Percentiles rank a stretch among this genome's conserved stretches.
phyloP scores from a whole-genome alignment of 2,888 invertebrate species.

The Omphaloscelis lunosa region DNA sequence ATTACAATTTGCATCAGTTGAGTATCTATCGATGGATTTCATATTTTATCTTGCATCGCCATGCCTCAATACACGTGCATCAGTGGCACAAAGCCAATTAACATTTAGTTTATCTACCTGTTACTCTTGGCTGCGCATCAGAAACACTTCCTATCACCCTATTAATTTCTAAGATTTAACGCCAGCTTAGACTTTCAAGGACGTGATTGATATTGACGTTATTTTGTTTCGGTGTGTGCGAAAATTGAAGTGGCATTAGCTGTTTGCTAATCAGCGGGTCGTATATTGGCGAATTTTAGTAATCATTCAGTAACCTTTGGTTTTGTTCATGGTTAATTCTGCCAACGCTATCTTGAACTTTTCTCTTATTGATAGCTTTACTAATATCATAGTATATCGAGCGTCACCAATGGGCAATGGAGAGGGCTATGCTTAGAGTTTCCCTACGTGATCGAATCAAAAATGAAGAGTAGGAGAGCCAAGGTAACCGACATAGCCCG shows the following conservation, averaged over 20 bases:
- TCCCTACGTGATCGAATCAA: too few species aligned
- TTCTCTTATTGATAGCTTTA: neutral
- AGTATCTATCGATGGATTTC: conserved; percentile 38
- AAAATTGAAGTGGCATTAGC: conserved; percentile 51
- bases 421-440: too few species aligned
- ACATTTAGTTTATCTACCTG: conserved; percentile 78
- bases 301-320: neutral
- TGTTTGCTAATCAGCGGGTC: conserved; percentile 29
- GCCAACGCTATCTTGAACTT: neutral
- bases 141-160: conserved; percentile 73
- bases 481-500: too few species aligned
- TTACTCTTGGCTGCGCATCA: conserved; percentile 81
- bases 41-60: conserved; percentile 50
- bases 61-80: conserved; percentile 64
- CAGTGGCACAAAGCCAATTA: conserved; percentile 71
- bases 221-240: conserved; percentile 45
- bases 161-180: conserved; percentile 70
- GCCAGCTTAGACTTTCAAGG: conserved; percentile 61
- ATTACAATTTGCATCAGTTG: conserved; percentile 18
- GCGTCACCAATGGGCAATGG: too few species aligned
- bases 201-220: conserved; percentile 61
- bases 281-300: conserved; percentile 7
- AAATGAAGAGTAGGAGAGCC: too few species aligned
- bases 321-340: conserved; percentile 11
- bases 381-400: too few species aligned